phyloP scores from a whole-genome alignment of 1,140 invertebrate genomes.

The Dendroctonus valens region DNA sequence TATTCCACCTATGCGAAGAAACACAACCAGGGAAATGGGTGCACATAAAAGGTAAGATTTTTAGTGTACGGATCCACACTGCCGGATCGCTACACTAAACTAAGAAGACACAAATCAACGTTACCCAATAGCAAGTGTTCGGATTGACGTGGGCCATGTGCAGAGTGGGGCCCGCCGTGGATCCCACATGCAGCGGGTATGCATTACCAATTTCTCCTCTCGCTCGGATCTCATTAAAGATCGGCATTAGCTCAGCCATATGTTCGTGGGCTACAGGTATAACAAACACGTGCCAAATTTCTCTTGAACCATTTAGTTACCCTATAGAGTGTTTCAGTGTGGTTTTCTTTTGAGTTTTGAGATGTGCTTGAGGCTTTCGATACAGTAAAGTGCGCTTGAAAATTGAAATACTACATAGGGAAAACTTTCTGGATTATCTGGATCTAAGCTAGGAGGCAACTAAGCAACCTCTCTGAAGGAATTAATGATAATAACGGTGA shows the following conservation, averaged over 20 bases:
- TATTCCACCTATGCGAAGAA: not conserved
- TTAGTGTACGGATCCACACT: not conserved
- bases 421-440: too few species aligned
- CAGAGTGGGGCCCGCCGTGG: conserved; percentile 50
- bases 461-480: conserved; percentile 58
- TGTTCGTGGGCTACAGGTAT: conserved; percentile 78
- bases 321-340: too few species aligned
- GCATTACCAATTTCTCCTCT: conserved; percentile 83
- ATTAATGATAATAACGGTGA: conserved; percentile 82
- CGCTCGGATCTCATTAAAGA: conserved; percentile 87
- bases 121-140: conserved; percentile 70
- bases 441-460: conserved; percentile 4
- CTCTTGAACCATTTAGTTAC: not conserved
- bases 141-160: conserved; percentile 49
- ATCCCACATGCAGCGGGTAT: conserved; percentile 79
- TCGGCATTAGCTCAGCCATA: conserved; percentile 88
- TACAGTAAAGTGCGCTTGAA: too few species aligned
- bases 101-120: conserved; percentile 14
- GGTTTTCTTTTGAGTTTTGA: too few species aligned
- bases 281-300: conserved; percentile 32
- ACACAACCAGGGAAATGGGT: conserved; percentile 6
- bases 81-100: not conserved
- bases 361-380: too few species aligned
- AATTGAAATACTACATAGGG: too few species aligned
- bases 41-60: conserved; percentile 1